These are phyloP conservation scores for Desoria tigrina DNA, from an alignment of 2,888 invertebrate species.

Conservation along the genomic window DNA sequence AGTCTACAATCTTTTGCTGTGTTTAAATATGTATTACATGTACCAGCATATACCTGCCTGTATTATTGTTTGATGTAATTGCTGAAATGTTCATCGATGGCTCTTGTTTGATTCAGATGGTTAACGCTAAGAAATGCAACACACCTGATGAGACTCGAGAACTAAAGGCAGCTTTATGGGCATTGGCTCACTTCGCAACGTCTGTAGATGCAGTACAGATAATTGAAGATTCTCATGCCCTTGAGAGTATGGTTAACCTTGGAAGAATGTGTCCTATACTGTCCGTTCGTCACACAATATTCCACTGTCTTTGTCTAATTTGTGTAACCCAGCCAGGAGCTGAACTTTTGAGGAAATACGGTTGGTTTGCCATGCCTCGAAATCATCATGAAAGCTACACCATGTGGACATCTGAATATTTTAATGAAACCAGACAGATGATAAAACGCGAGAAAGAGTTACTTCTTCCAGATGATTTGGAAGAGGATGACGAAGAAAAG, in stretches of 20 bases:
- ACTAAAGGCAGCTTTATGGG: conserved; percentile 88
- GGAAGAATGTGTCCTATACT: conserved; percentile 81
- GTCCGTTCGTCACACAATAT: conserved; percentile 84
- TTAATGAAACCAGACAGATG: not conserved
- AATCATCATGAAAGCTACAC: conserved; percentile 51
- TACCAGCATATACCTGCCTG: not conserved
- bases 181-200: conserved; percentile 76
- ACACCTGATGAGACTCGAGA: conserved; percentile 72
- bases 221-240: conserved; percentile 64
- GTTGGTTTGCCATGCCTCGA: conserved; percentile 57
- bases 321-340: conserved; percentile 82
- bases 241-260: conserved; percentile 63
- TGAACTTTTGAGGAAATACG: conserved; percentile 71
- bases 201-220: conserved; percentile 74
- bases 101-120: conserved; percentile 55
- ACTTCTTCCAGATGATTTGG: conserved; percentile 18
- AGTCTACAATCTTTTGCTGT: too few species aligned
- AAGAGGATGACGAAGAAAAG: conserved; percentile 27
- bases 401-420: conserved; percentile 39
- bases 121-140: conserved; percentile 62
- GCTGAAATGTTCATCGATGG: too few species aligned
- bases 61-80: not conserved
- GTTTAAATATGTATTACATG: too few species aligned
- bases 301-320: conserved; percentile 82
- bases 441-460: conserved; percentile 5